These are phyloP conservation scores for Cheumatopsyche charites DNA, from an alignment of 1,140 invertebrate genomes.

Conservation along the genomic window DNA sequence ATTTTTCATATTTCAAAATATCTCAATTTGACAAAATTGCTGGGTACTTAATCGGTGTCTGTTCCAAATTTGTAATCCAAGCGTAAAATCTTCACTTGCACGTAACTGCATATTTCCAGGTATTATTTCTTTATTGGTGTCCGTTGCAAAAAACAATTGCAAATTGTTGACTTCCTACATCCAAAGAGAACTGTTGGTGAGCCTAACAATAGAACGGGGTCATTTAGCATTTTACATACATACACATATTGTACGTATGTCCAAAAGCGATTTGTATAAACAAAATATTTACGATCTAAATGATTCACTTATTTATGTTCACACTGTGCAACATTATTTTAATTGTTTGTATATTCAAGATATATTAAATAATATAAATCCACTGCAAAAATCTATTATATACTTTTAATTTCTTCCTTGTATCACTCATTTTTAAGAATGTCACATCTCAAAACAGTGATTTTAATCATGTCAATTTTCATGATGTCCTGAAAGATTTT, in stretches of 20 bases:
- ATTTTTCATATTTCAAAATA: not conserved
- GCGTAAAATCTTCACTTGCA: not conserved
- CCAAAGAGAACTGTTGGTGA: constrained; percentile 39
- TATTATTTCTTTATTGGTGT: not conserved
- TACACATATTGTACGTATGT: constrained; percentile 18
- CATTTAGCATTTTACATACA: constrained; percentile 29
- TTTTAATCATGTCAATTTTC: too few relatives aligned
- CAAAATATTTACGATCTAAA: too few relatives aligned
- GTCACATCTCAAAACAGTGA: too few relatives aligned
- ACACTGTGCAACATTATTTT: constrained; percentile 13
- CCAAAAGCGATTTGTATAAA: not conserved
- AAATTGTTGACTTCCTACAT: constrained; percentile 46
- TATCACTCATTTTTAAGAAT: too few relatives aligned
- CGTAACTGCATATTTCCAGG: not conserved
- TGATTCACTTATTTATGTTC: not conserved
- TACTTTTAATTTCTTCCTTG: not conserved
- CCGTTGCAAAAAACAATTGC: constrained; percentile 27
- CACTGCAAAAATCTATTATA: not conserved
- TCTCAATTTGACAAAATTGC: constrained; percentile 1
- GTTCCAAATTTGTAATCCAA: not conserved
- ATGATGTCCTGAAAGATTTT: too few relatives aligned
- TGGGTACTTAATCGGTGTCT: constrained; percentile 17
- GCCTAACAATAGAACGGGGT: constrained; percentile 44
- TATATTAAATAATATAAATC: constrained; percentile 13
- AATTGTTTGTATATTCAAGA: not conserved